Evolutionary conservation across 2,113 vertebrate species (phyloP).

Genomic region (Pandion haliaetus): DNA sequence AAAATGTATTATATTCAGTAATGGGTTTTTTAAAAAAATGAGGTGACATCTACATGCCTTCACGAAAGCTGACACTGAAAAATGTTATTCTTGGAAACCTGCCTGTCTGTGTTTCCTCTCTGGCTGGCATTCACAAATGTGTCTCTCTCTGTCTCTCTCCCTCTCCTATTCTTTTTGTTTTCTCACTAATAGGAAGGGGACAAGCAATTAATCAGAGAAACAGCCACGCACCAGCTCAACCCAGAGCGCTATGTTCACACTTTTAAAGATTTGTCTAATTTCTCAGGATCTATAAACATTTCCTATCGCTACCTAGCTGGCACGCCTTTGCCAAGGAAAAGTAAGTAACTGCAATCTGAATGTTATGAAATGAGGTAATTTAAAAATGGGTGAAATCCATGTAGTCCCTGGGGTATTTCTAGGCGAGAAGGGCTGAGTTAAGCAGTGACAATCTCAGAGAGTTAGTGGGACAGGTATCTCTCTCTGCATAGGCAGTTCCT

Average conservation of each 20-base stretch:
- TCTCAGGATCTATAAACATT: constrained; percentile 93
- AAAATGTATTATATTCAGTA: neutral
- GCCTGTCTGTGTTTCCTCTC: neutral
- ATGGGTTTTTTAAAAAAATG: neutral
- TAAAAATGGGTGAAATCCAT: neutral
- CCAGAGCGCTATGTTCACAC: constrained; percentile 88
- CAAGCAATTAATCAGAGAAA: constrained; percentile 87
- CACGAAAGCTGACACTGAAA: neutral
- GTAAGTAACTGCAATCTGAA: constrained; percentile 74
- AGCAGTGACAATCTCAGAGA: neutral
- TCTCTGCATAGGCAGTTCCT: neutral
- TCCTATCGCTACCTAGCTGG: constrained; percentile 94
- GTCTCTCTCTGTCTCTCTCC: constrained; percentile 33
- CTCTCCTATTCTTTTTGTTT: constrained; percentile 42
- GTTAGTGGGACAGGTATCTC: neutral
- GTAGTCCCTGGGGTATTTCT: neutral
- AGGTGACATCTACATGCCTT: neutral
- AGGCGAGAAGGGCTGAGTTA: neutral
- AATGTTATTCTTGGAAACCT: constrained; percentile 8
- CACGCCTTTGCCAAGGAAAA: constrained; percentile 88
- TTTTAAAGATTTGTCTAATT: constrained; percentile 92
- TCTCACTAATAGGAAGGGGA: constrained; percentile 84
- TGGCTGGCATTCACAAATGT: constrained; percentile 15
- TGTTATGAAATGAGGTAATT: neutral
- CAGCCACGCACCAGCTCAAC: constrained; percentile 84